A percentile compares a stretch with the other conserved stretches of the same genome.
Evolutionary conservation across 2,888 invertebrate genomes (phyloP).

Genomic region (Anagyrus pseudococci): DNA sequence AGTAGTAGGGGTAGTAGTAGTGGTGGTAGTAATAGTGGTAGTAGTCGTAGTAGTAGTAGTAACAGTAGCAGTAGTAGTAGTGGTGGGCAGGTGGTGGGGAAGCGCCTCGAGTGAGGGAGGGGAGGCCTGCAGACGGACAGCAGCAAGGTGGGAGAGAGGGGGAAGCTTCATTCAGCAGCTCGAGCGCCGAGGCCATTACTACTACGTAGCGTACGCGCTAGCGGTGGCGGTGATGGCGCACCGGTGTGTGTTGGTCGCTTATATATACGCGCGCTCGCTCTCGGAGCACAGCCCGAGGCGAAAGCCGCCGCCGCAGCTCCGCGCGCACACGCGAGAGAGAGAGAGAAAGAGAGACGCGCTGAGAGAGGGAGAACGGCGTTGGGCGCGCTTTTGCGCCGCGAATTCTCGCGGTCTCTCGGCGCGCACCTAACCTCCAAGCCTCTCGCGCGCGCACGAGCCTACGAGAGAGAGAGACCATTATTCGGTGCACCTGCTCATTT

Average conservation of each 20-base stretch:
- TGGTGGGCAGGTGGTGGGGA: slow-evolving; percentile 21
- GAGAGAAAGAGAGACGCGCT: too few species aligned
- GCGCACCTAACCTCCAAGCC: slow-evolving; percentile 5
- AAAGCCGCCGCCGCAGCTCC: too few species aligned
- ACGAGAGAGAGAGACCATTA: too few species aligned
- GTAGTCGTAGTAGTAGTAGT: too few species aligned
- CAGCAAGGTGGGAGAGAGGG: background rate
- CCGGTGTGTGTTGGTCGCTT: slow-evolving; percentile 3
- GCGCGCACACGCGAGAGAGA: background rate
- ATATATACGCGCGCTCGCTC: background rate
- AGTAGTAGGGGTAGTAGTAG: too few species aligned
- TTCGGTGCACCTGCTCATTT: too few species aligned
- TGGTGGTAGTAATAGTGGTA: too few species aligned
- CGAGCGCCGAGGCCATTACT: slow-evolving; percentile 35
- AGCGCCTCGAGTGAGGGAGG: background rate
- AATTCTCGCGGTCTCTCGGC: background rate
- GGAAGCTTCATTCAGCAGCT: background rate
- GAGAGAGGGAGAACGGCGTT: background rate
- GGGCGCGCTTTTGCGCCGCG: background rate
- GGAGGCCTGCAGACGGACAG: slow-evolving; percentile 1
- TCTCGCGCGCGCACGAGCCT: too few species aligned
- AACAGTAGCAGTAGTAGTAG: too few species aligned
- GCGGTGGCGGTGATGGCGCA: background rate
- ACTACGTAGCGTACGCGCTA: slow-evolving; percentile 36
- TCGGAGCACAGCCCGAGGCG: background rate